phyloP scores from a whole-genome alignment of 2,888 invertebrate species.

The Resseliella maxima region DNA sequence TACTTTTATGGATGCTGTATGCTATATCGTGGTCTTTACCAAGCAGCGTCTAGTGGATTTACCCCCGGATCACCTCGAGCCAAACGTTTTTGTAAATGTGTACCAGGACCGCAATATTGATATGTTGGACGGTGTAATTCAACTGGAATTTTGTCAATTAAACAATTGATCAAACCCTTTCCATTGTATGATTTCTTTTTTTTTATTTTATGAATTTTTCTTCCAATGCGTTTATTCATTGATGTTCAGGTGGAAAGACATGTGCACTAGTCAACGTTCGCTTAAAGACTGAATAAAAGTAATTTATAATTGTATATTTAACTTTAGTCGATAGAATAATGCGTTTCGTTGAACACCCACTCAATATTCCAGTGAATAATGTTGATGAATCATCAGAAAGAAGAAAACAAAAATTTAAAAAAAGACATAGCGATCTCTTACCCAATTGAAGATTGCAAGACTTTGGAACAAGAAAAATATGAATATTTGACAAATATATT shows the following conservation, averaged over 20 bases:
- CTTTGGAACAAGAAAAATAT: constrained; percentile 12
- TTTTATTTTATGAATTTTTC: neutral
- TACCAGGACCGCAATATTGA: neutral
- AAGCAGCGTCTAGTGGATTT: constrained; percentile 18
- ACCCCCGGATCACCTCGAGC: neutral
- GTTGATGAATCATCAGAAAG: neutral
- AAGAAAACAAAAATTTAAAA: neutral
- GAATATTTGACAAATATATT: constrained; percentile 25
- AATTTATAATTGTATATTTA: neutral
- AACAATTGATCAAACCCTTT: neutral
- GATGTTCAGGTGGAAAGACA: too few species aligned
- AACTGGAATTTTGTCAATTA: constrained; percentile 6
- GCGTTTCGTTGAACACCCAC: constrained; percentile 55
- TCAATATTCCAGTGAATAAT: constrained; percentile 20
- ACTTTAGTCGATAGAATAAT: constrained; percentile 16
- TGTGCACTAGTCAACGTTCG: neutral
- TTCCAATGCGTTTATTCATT: neutral
- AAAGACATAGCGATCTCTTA: neutral
- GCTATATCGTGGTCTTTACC: constrained; percentile 25
- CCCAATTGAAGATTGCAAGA: neutral
- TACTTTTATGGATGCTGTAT: neutral
- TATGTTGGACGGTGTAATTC: neutral
- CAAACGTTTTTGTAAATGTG: neutral
- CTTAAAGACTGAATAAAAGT: neutral
- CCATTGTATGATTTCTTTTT: neutral